phyloP scores from a whole-genome alignment of 64 coral and sea anemone genomes.

The Acropora yongei region DNA sequence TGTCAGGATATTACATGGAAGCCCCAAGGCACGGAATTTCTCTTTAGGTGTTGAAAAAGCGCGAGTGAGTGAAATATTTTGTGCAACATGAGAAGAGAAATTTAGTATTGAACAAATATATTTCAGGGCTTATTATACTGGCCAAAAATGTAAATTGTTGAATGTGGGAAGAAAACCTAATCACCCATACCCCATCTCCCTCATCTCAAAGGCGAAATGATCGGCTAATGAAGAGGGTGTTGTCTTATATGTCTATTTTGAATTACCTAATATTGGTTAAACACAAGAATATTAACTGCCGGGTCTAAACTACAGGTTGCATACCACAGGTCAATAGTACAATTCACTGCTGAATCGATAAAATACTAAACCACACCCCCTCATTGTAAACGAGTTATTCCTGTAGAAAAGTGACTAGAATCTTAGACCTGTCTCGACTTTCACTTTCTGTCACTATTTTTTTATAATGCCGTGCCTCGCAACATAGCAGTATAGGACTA shows the following conservation, averaged over 20 bases:
- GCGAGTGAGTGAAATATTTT: constrained; percentile 3
- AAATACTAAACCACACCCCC: constrained; percentile 9
- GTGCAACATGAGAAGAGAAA: neutral
- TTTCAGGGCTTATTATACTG: neutral
- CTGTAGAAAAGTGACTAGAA: neutral
- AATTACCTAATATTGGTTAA: constrained; percentile 3
- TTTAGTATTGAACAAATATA: neutral
- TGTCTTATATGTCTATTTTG: neutral
- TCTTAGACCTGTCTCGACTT: constrained; percentile 9
- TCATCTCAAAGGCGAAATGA: constrained; percentile 7
- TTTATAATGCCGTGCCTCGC: neutral
- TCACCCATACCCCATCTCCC: constrained; percentile 5
- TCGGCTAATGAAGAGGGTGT: neutral
- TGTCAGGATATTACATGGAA: neutral
- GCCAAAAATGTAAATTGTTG: neutral
- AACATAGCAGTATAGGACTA: neutral
- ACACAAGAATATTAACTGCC: neutral
- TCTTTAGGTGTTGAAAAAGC: neutral
- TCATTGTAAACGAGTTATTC: neutral
- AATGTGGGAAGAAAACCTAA: neutral
- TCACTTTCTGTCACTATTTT: neutral
- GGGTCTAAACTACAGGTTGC: constrained; percentile 9
- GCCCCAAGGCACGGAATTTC: neutral
- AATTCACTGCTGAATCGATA: constrained; percentile 4
- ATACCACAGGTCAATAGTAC: constrained; percentile 4